Evolutionary conservation across 2,888 invertebrate genomes (phyloP), one percentile per base, ranked within the genome.

Genomic region (Scrobipalpa costella): DNA sequence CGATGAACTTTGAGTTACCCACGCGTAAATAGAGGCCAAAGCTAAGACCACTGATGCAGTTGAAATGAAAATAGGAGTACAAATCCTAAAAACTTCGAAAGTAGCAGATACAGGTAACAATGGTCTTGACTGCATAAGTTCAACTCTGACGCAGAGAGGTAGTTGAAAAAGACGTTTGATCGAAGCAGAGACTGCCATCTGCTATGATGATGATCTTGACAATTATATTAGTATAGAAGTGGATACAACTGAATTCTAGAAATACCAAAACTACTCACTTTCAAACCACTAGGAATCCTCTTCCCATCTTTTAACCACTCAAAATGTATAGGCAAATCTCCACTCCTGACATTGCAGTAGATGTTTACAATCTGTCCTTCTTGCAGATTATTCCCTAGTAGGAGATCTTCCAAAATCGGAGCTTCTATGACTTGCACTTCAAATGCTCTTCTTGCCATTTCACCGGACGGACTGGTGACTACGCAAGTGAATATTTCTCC

Each of bases 361-460:
- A 97, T 95, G 82, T 97, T 95, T 34, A 96, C 95, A 71, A 97
- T 93, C 79, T 97, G 95, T 57, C 96, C 95, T 88, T 97, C 95
- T 83, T 96, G 96, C 0, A 96, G 92, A 78, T 95, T 96, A 62
- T 94, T 93, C 0, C 97, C 96, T 72, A 98, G 94, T 38, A 93
- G 92, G 76, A 98, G 94, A 61, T 96, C 95, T 80, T 97, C 96
- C 74, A 97, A 92, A 59, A 96, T 94, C 0, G 97, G 97, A 0
- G 96, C 96, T 85, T 91, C 92, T 76, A 94, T 94, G 9, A 96
- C 93, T 75, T 94, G 94, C 67, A 96, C 94, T 76, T 95, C 95
- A 62, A 93, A 93, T 2, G 93, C 85, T 66, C 90, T 73, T 69
- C 88, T 80, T 0, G 90, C 90, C 90, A 90, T 90, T 72, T 90